Conservation (phyloP, 1,140 invertebrate genomes). For the Nautilus pompilius region DNA sequence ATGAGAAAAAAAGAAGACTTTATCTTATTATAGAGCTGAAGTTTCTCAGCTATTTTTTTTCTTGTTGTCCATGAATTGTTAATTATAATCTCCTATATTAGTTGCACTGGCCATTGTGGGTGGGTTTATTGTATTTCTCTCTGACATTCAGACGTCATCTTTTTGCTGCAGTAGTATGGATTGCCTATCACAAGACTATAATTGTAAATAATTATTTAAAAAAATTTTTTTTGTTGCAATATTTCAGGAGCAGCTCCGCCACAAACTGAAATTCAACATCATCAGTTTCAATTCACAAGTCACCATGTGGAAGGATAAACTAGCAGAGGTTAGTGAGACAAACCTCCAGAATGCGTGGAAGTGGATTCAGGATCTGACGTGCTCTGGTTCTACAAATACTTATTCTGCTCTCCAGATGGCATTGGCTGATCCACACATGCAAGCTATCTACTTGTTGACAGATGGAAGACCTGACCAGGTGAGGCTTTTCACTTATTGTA, state of each 20-base stretch:
- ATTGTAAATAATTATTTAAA: no score
- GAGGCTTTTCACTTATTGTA: not conserved
- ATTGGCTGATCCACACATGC: conserved; percentile 44
- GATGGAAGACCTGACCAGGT: conserved; percentile 56
- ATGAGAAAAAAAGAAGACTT: no score
- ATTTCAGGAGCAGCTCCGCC: conserved; percentile 52
- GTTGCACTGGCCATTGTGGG: no score
- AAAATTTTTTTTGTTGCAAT: no score
- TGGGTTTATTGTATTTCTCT: no score
- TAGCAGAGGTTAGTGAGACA: conserved; percentile 49
- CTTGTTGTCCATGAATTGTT: no score
- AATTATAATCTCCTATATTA: no score
- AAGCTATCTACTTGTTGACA: conserved; percentile 54
- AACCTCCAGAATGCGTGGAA: conserved; percentile 45
- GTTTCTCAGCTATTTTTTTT: no score
- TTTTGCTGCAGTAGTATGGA: no score
- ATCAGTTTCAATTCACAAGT: conserved; percentile 49
- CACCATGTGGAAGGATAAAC: conserved; percentile 46
- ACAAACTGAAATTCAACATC: conserved; percentile 53
- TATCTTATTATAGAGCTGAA: no score
- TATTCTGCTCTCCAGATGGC: conserved; percentile 49
- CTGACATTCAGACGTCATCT: no score
- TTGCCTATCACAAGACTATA: no score
- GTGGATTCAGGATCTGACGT: conserved; percentile 53
- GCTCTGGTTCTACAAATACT: conserved; percentile 55